A percentile compares a stretch with the other conserved stretches of the same genome.
These are phyloP conservation scores for Hephaestus fuliginosus DNA, from an alignment of 2,797 vertebrate species.

Conservation along the genomic window DNA sequence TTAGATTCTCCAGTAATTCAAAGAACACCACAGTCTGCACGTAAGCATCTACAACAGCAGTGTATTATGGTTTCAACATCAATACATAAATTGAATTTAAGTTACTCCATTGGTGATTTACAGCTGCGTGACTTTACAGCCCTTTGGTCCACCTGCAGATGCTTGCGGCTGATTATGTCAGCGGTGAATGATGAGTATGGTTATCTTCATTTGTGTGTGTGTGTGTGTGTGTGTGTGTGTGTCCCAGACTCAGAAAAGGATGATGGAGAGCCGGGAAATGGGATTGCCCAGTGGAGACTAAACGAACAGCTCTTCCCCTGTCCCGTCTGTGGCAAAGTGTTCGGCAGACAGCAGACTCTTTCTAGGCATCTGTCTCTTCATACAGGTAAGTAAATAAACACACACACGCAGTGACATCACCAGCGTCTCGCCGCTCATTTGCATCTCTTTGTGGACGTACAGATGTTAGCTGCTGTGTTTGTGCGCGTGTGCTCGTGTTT, in stretches of 20 bases:
- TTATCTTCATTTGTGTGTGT: background rate
- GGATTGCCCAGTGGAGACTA: conserved; percentile 92
- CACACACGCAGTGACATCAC: background rate
- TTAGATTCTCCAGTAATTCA: background rate
- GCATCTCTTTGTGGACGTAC: conserved; percentile 14
- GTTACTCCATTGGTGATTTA: conserved; percentile 35
- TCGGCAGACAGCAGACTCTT: conserved; percentile 97
- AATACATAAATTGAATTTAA: conserved; percentile 1
- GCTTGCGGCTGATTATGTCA: conserved; percentile 26
- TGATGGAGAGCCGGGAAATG: conserved; percentile 91
- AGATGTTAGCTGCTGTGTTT: conserved; percentile 20
- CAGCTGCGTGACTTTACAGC: conserved; percentile 5
- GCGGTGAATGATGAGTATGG: conserved; percentile 27
- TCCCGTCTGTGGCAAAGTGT: conserved; percentile 97
- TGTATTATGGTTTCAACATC: conserved; percentile 6
- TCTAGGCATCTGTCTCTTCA: conserved; percentile 97
- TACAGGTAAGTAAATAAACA: conserved; percentile 89
- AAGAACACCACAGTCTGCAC: background rate
- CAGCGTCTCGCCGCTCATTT: background rate
- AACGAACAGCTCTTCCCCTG: conserved; percentile 97
- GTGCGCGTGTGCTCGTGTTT: conserved; percentile 30
- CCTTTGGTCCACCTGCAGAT: conserved; percentile 28
- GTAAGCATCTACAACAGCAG: conserved; percentile 4
- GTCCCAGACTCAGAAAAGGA: conserved; percentile 92
- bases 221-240: conserved; percentile 7